Conservation (phyloP, 2,113 vertebrate species). For the Poeciliopsis turrubarensis region DNA sequence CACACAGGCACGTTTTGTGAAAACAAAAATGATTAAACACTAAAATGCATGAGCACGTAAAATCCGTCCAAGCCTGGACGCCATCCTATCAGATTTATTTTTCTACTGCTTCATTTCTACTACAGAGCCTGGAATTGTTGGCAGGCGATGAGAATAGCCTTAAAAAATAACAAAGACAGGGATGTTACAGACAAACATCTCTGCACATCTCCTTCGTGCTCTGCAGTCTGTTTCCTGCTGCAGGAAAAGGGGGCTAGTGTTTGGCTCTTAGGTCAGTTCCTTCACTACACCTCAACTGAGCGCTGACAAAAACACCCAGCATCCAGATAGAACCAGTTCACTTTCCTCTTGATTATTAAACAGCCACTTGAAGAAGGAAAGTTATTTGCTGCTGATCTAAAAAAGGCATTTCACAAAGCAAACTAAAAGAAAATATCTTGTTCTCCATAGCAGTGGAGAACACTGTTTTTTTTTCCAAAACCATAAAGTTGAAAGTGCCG, state of each 20-base stretch:
- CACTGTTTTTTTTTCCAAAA: neutral
- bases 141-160: constrained; percentile 29
- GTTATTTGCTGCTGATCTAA: neutral
- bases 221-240: constrained; percentile 74
- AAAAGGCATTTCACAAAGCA: neutral
- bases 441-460: neutral
- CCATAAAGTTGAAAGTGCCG: too few species aligned
- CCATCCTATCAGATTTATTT: neutral
- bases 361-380: neutral
- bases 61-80: neutral
- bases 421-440: neutral
- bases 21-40: constrained; percentile 30
- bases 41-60: constrained; percentile 41
- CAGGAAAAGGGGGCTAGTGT: constrained; percentile 68
- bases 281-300: constrained; percentile 47
- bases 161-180: constrained; percentile 48
- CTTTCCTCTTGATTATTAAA: constrained; percentile 1
- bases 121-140: constrained; percentile 36
- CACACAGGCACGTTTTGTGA: constrained; percentile 14
- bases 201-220: constrained; percentile 64
- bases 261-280: constrained; percentile 63
- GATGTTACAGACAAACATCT: constrained; percentile 68
- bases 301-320: constrained; percentile 27
- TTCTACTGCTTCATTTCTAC: constrained; percentile 37
- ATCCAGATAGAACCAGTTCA: neutral